These are phyloP conservation scores for Daboia siamensis DNA, from an alignment of 2,113 vertebrate genomes.

Conservation along the genomic window DNA sequence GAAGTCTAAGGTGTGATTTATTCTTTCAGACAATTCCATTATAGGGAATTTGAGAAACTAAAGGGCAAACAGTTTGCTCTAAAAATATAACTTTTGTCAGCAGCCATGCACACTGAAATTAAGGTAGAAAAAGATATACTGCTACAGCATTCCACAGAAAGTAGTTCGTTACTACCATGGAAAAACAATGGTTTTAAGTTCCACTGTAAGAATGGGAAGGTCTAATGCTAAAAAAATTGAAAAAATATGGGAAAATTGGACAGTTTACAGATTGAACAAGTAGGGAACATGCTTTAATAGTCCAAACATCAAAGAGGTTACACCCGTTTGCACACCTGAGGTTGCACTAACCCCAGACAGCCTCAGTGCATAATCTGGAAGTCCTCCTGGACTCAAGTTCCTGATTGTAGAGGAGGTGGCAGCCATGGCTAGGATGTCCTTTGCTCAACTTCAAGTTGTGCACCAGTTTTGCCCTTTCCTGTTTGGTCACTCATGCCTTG, in stretches of 20 bases:
- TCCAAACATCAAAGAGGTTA: neutral
- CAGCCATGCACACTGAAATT: neutral
- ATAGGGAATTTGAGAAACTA: neutral
- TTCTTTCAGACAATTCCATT: slow-evolving; percentile 18
- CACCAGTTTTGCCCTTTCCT: neutral
- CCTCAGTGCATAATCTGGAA: neutral
- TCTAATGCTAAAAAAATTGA: neutral
- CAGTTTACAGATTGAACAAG: neutral
- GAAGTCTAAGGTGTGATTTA: slow-evolving; percentile 8
- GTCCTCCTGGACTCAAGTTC: neutral
- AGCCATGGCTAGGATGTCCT: neutral
- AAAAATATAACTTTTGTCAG: slow-evolving; percentile 14
- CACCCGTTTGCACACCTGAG: neutral
- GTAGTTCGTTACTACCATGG: neutral
- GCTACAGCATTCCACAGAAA: neutral
- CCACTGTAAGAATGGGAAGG: neutral
- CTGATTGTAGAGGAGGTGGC: neutral
- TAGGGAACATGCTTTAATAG: neutral
- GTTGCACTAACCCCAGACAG: neutral
- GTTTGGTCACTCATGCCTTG: neutral
- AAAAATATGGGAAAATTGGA: neutral
- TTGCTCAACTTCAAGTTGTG: neutral
- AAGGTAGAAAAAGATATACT: neutral
- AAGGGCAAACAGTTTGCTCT: slow-evolving; percentile 13
- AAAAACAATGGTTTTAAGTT: neutral